Evolutionary conservation across 2,888 invertebrate species (phyloP).

Genomic region (Prosapia bicincta): DNA sequence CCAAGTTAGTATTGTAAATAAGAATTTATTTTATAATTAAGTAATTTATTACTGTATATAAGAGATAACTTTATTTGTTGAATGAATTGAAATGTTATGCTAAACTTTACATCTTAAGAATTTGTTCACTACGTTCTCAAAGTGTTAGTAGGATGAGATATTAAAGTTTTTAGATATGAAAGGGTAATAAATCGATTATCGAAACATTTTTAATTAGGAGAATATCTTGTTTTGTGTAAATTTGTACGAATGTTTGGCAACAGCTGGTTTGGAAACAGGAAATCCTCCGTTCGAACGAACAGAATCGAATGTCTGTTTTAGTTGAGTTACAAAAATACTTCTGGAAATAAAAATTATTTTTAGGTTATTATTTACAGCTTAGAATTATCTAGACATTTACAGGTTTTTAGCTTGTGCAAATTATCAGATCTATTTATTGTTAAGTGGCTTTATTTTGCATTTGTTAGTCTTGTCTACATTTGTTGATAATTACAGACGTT

Average conservation of each 20-base stretch:
- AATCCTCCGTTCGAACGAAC: constrained; percentile 26
- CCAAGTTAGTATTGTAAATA: not conserved
- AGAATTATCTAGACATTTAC: not conserved
- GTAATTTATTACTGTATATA: not conserved
- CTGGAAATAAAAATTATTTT: not conserved
- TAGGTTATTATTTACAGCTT: not conserved
- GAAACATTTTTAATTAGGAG: not conserved
- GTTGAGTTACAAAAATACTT: not conserved
- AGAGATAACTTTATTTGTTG: not conserved
- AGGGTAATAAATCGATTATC: not conserved
- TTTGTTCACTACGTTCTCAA: not conserved
- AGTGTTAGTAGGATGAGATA: not conserved
- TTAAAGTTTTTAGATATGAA: not conserved
- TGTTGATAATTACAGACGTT: not conserved
- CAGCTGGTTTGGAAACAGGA: constrained; percentile 9
- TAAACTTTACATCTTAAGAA: not conserved
- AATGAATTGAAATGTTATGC: not conserved
- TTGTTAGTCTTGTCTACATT: not conserved
- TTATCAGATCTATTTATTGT: not conserved
- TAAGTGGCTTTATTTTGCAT: constrained; percentile 1
- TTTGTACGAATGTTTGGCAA: not conserved
- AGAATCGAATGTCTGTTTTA: constrained; percentile 7
- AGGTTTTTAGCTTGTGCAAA: not conserved
- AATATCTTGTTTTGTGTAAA: not conserved
- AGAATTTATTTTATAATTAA: not conserved